Conservation (phyloP, 2,888 invertebrate species). For the Emmelina monodactyla region DNA sequence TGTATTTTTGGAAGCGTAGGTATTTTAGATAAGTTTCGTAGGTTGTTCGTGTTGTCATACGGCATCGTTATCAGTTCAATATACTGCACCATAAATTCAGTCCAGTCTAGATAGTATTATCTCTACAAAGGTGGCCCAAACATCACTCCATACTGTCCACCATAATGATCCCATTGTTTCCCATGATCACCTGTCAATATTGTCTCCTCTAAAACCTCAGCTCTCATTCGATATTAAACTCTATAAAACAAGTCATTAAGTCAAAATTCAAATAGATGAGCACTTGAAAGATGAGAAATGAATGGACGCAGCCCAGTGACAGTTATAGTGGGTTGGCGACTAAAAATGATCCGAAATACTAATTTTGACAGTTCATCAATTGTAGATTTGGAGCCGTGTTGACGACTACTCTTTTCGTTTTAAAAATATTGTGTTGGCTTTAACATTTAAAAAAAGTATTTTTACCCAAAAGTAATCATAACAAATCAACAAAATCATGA, state of each 20-base stretch:
- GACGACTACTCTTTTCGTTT: no score
- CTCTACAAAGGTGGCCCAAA: constrained; percentile 57
- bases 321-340: constrained; percentile 42
- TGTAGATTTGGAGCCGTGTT: constrained; percentile 27
- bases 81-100: no score
- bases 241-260: not conserved
- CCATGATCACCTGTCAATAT: constrained; percentile 49
- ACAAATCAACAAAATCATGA: no score
- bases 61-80: no score
- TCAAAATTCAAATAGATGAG: no score
- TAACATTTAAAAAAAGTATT: no score
- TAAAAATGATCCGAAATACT: constrained; percentile 47
- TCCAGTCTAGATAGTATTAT: no score
- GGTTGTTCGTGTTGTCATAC: no score
- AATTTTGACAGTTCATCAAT: constrained; percentile 51
- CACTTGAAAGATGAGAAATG: constrained; percentile 29
- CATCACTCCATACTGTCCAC: constrained; percentile 48
- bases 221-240: not conserved
- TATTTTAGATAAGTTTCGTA: no score
- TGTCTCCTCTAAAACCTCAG: constrained; percentile 25
- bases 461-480: no score
- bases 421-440: no score
- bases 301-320: constrained; percentile 40
- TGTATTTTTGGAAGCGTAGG: no score
- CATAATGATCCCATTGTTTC: constrained; percentile 61